Conservation (phyloP, 2,888 invertebrate genomes). For the Deilephila elpenor region DNA sequence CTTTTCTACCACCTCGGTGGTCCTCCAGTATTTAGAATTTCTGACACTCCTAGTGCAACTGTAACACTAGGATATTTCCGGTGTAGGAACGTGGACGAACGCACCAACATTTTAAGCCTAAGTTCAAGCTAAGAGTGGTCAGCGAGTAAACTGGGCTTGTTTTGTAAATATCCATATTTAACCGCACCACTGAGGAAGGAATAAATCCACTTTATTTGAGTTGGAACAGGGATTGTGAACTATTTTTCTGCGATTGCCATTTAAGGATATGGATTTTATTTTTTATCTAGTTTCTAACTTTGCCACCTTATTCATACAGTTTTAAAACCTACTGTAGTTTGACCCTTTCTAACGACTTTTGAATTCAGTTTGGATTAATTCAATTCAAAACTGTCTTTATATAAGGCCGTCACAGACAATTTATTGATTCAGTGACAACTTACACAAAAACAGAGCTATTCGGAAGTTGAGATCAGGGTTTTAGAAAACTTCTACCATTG, state of each 20-base stretch:
- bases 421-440: too few relatives aligned
- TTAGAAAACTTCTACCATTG: too few relatives aligned
- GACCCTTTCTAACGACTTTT: too few relatives aligned
- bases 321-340: too few relatives aligned
- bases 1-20: not conserved
- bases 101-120: conserved; percentile 4
- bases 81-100: conserved; percentile 1
- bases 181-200: not conserved
- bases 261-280: not conserved
- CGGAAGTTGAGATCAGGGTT: too few relatives aligned
- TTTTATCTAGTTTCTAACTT: too few relatives aligned
- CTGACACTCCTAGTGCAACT: not conserved
- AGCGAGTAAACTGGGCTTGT: conserved; percentile 13
- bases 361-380: too few relatives aligned
- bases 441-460: too few relatives aligned
- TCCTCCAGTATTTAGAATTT: not conserved
- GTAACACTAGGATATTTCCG: conserved; percentile 3
- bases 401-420: too few relatives aligned
- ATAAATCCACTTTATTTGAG: conserved; percentile 10
- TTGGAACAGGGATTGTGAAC: not conserved
- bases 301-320: too few relatives aligned
- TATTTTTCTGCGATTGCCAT: not conserved
- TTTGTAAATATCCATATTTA: conserved; percentile 30
- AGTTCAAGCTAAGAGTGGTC: conserved; percentile 1
- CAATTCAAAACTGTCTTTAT: too few relatives aligned